Conservation (phyloP, 2,888 invertebrate species). For the Brachyopa scutellaris region DNA sequence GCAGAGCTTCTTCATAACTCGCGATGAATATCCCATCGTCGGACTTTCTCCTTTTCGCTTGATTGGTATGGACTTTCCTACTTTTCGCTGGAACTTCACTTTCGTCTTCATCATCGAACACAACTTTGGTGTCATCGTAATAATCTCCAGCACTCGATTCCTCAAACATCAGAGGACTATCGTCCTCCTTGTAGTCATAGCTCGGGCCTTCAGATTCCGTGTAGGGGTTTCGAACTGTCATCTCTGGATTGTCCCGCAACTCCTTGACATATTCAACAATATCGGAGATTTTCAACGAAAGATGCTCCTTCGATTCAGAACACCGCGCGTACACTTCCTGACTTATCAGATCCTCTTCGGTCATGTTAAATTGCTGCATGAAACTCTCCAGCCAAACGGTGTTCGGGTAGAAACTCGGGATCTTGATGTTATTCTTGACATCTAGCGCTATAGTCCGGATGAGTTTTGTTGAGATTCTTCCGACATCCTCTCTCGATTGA, state of each 20-base stretch:
- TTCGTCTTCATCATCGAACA: constrained; percentile 49
- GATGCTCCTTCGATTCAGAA: constrained; percentile 68
- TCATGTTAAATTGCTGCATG: constrained; percentile 73
- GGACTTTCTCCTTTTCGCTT: background rate
- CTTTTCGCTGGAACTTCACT: constrained; percentile 3
- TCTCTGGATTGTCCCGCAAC: background rate
- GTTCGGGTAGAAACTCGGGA: constrained; percentile 76
- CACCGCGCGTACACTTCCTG: constrained; percentile 68
- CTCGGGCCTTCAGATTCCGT: background rate
- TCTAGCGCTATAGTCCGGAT: constrained; percentile 74
- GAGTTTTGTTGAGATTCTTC: constrained; percentile 56
- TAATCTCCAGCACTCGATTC: constrained; percentile 27
- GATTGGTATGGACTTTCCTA: background rate
- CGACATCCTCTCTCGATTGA: constrained; percentile 75
- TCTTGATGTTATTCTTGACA: constrained; percentile 75
- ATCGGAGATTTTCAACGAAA: constrained; percentile 74
- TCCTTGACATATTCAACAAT: constrained; percentile 74
- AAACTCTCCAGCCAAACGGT: constrained; percentile 75
- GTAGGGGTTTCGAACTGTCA: background rate
- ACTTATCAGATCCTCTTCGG: constrained; percentile 70
- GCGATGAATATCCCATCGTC: constrained; percentile 22
- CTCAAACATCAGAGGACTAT: constrained; percentile 44
- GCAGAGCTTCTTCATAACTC: constrained; percentile 74
- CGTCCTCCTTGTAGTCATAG: constrained; percentile 39
- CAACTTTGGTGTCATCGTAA: constrained; percentile 51